Base-by-base conservation (phyloP, 2,797 vertebrate genomes). In the Pseudomugil gertrudae region DNA sequence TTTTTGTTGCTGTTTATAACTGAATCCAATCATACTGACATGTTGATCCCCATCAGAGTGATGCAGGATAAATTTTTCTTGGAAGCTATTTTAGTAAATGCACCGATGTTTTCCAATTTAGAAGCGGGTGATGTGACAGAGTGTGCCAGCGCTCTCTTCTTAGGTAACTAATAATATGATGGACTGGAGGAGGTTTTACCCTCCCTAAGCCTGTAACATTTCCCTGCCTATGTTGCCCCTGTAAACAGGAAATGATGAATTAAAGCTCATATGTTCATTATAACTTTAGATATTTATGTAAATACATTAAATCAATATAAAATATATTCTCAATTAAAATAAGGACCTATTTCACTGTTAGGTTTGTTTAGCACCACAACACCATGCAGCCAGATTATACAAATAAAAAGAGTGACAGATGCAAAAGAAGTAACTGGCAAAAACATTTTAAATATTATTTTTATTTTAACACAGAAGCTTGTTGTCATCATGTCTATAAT, bases 401-500 rank as follows among this genome's bases (percentile, higher is more conserved):
- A 72, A 69, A 38, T 76, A 27, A 61, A 66, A 30, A 30, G 29
- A 30, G 6, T n/a, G n/a, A n/a, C n/a, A n/a, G n/a, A n/a, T 32
- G 32, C 7, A 23, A 63, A 57, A 55, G 21, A 3, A 17, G 23
- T 67, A 4, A 40, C 58, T 36, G 13, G 30, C 7, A 61, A 24
- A n/a, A 57, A 70, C 17, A 21, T 26, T 30, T 64, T 11, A 64
- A n/a, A n/a, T n/a, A n/a, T n/a, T n/a, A n/a, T n/a, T n/a, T n/a
- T 35, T 30, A 60, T 81, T 75, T 63, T 60, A 80, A 84, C 62
- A 54, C 52, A 69, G 48, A 27, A 57, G 50, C 27, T 50, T 63
- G 74, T 84, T 71, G 78, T 75, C 69, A 51, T 66, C 69, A 59
- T 67, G 65, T 83, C 51, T 62, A 69, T 84, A 76, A 85, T 74